Base-by-base conservation (phyloP, 2,888 invertebrate species). In the Hybos culiciformis region DNA sequence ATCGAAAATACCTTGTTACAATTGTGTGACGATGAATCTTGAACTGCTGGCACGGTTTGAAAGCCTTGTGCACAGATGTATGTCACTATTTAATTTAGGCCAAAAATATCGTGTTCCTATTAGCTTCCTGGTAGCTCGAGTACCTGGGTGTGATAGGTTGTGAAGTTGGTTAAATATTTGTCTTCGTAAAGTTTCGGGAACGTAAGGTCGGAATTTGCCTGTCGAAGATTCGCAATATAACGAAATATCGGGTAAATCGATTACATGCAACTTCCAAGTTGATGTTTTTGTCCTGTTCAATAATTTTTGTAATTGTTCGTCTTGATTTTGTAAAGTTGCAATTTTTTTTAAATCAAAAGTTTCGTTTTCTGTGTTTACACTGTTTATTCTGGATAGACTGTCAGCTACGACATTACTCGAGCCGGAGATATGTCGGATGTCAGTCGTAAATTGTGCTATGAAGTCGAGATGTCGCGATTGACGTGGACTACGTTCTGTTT, bases 71-170 rank as follows among this genome's bases (percentile, higher is more conserved):
- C 19, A 36, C 5, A 20, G 19, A 19, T 18, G 18, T 36, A n/a
- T 36, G 36, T 36, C 36, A 11, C 14, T 9, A 20, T 36, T 36
- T 12, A 36, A 12, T 32, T 37, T 26, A 1, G 44, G 47, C 44
- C 44, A 44, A 33, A 47, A 45, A 32, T 47, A 45, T 43, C 36
- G 37, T 15, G 42, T 29, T 12, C 31, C 20, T 9, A 45, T 18
- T 39, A 32, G 18, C 18, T 41, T 47, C 2, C 43, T 37, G 5
- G 42, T 47, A 7, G 45, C 41, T 2, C 45, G 42, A 31, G 43
- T 47, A 7, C 45, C 39, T 12, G 19, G 36, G 19, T 18, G 19
- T 12, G 36, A 18, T n/a, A 36, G 19, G n/a, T 36, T 36, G 19
- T 36, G 18, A 4, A 36, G n/a, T 11, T 18, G 8, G 7, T 36